phyloP scores from a whole-genome alignment of 2,797 vertebrate genomes.

The Anas capensis region DNA sequence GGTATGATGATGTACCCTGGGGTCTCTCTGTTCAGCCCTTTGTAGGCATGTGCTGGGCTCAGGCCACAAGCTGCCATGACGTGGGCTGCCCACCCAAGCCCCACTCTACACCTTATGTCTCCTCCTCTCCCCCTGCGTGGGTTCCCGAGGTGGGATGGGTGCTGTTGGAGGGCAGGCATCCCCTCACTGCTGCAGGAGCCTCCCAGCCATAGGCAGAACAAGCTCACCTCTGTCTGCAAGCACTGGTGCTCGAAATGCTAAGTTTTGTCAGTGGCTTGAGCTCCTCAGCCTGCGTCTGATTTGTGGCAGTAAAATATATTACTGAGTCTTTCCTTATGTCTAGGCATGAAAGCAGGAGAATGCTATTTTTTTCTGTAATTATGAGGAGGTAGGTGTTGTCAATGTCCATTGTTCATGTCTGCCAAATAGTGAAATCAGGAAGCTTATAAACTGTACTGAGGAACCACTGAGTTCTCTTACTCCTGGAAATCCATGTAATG shows the following conservation, averaged over 20 bases:
- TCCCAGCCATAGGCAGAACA: not conserved
- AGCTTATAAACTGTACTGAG: not conserved
- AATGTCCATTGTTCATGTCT: not conserved
- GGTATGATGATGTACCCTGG: not conserved
- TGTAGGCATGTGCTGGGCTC: no score
- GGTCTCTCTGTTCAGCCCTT: no score
- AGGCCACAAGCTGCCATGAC: no score
- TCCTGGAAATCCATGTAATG: not conserved
- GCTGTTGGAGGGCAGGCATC: fast-evolving
- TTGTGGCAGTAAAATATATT: not conserved
- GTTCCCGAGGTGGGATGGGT: not conserved
- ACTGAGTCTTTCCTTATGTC: not conserved
- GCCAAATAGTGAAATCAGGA: not conserved
- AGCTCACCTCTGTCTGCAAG: not conserved
- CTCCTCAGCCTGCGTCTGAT: not conserved
- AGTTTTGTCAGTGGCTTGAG: not conserved
- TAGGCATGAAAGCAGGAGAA: not conserved
- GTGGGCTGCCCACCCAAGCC: no score
- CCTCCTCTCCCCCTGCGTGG: fast-evolving
- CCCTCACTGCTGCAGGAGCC: not conserved
- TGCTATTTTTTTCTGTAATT: not conserved
- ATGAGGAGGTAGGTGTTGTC: not conserved
- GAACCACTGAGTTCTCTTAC: not conserved
- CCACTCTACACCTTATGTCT: no score
- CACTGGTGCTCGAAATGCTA: not conserved